Conservation (phyloP, 2,113 vertebrate genomes). For the Phalacrocorax brasilianus region DNA sequence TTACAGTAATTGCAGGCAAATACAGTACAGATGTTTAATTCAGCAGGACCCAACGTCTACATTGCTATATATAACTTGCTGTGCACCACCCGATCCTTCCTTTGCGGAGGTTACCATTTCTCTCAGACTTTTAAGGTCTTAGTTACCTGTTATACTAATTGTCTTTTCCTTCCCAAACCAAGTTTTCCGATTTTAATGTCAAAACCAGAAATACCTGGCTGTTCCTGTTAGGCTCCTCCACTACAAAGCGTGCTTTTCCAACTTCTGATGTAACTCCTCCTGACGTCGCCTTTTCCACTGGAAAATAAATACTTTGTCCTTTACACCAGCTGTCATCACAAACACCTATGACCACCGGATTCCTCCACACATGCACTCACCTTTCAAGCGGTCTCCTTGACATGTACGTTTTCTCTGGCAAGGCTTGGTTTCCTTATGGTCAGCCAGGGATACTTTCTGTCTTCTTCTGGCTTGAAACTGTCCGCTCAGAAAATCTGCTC, state of each 20-base stretch:
- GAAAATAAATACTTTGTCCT: not conserved
- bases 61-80: fast-evolving
- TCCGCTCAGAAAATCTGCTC: not conserved
- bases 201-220: not conserved
- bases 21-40: not conserved
- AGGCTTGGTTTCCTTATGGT: not conserved
- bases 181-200: not conserved
- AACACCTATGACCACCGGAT: not conserved
- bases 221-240: not conserved
- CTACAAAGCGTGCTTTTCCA: not conserved
- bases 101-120: not conserved
- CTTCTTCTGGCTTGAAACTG: not conserved
- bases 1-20: fast-evolving
- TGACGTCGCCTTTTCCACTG: not conserved
- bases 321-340: not conserved
- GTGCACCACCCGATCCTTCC: fast-evolving
- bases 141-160: not conserved
- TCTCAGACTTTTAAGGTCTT: fast-evolving
- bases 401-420: not conserved
- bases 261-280: not conserved
- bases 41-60: not conserved
- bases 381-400: not conserved
- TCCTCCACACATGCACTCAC: not conserved
- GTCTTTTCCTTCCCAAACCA: not conserved
- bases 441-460: not conserved